Evolutionary conservation across 1,140 invertebrate genomes (phyloP).

Genomic region (Bradysia coprophila): DNA sequence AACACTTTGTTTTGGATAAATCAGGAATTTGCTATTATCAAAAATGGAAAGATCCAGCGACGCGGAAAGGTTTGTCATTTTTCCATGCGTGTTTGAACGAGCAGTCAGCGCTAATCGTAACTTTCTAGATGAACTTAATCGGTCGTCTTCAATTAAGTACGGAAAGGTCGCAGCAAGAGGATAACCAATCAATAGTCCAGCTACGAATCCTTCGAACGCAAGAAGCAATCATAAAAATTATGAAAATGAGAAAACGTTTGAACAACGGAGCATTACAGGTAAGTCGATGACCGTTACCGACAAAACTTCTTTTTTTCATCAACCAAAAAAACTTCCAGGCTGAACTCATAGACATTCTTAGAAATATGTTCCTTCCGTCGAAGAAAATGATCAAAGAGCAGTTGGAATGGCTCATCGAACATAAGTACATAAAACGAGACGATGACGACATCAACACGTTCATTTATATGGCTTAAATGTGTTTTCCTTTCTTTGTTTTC

Average conservation of each 20-base stretch:
- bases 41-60: conserved; percentile 88
- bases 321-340: conserved; percentile 39
- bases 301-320: no score
- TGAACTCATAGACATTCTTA: conserved; percentile 93
- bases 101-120: neutral
- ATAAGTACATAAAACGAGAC: conserved; percentile 92
- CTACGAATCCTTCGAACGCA: conserved; percentile 77
- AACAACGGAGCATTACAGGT: conserved; percentile 83
- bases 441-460: conserved; percentile 97
- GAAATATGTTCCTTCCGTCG: conserved; percentile 97
- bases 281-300: no score
- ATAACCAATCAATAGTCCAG: conserved; percentile 95
- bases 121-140: conserved; percentile 63
- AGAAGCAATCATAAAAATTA: conserved; percentile 97
- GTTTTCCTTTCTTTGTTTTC: no score
- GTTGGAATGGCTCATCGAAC: conserved; percentile 97
- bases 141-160: conserved; percentile 87
- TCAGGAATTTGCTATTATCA: conserved; percentile 79
- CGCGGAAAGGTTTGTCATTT: conserved; percentile 63
- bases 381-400: conserved; percentile 99
- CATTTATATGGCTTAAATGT: conserved; percentile 93
- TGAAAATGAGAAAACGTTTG: conserved; percentile 93
- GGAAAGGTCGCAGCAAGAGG: conserved; percentile 87
- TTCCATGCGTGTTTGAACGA: neutral
- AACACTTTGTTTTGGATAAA: conserved; percentile 92